Base-by-base conservation (phyloP, 2,888 invertebrate species). In the Drosophila atroscutellata region DNA sequence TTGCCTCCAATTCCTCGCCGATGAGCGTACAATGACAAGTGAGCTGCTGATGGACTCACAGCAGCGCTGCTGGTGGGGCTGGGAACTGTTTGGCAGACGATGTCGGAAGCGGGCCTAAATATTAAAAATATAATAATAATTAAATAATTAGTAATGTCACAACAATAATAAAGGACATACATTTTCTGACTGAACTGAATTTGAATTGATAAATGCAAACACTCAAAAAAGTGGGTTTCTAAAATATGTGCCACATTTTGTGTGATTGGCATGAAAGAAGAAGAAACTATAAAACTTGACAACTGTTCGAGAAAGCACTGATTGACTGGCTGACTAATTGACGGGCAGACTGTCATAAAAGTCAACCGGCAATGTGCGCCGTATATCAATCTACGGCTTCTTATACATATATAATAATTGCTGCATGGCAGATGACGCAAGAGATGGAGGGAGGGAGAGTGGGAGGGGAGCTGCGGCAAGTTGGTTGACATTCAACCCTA, bases 41-140 rank as follows among this genome's bases (percentile, higher is more conserved):
- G 75, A 89, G 50, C 70, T 84, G 30, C 50, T 89, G 54, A 72
- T 84, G 72, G 85, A 75, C 28, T 54, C 72, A 1, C 56, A 65
- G 7, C 75, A 30, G 8, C 77, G 74, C 5, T 84, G 83, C 56
- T 67, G 55, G 66, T 51, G 61, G 54, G 87, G 79, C 3, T 72
- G 72, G 81, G 72, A 65, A 24, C 50, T 86, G 2, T 61, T 77
- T 30, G 70, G 72, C 1, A 32, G 68, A 47, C 78, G 75, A 7
- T 83, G 89, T n/a, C 89, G 81, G 20, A 77, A 81, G 47, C 55
- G 78, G 20, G 81, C 37, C 20, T 78, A 74, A 11, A 32, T 13
- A 47, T 18, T 18, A 3, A 20, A 8, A 20, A 15, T 20, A 15
- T 3, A 32, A 15, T 4, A 32, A 32, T 1, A 15, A 30, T 18